Base-by-base conservation (phyloP, 1,140 invertebrate species). In the Euborellia annulipes region DNA sequence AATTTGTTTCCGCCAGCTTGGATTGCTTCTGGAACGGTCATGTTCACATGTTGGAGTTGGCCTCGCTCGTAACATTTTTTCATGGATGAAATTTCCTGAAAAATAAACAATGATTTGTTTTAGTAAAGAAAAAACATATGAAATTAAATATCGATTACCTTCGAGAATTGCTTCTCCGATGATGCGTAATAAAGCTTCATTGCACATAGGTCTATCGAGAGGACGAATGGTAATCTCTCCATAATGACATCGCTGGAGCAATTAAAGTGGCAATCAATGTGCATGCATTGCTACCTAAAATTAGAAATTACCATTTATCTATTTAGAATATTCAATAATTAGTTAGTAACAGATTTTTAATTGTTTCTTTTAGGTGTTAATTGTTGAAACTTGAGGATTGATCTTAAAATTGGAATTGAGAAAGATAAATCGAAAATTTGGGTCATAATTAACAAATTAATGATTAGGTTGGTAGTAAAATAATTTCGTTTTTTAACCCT, bases 11-110 rank as follows among this genome's bases (percentile, higher is more conserved):
- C 46, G 14, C 39, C 46, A 11, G 46, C 46, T 21, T 45, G 37
- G 30, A 47, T 47, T 8, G 46, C 46, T 18, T 47, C 46, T 13
- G 46, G 46, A 16, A 47, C 36, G 17, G 46, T 43, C 46, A 47
- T 47, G 22, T 47, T 47, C 27, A 47, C 46, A 23, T 47, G 40
- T 11, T 17, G 39, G 13, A 47, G 39, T 19, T 41, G 39, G 9
- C 46, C 46, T 13, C n/a, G 18, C 14, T 34, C 19, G 16, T 20
- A 42, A 19, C 14, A 47, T 22, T 9, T 16, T 27, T 1, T 47
- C 46, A 22, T 47, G 46, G 1, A 47, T 45, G 8, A 18, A n/a
- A 34, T 47, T 47, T 1, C 46, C 46, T 41, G 23, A 23, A 11
- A 44, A 19, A 32, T 16, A 41, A 22, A 19, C 23, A 19, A 22